These are phyloP conservation scores for Cyrtorhinus lividipennis DNA, from an alignment of 1,140 invertebrate species.

Conservation along the genomic window DNA sequence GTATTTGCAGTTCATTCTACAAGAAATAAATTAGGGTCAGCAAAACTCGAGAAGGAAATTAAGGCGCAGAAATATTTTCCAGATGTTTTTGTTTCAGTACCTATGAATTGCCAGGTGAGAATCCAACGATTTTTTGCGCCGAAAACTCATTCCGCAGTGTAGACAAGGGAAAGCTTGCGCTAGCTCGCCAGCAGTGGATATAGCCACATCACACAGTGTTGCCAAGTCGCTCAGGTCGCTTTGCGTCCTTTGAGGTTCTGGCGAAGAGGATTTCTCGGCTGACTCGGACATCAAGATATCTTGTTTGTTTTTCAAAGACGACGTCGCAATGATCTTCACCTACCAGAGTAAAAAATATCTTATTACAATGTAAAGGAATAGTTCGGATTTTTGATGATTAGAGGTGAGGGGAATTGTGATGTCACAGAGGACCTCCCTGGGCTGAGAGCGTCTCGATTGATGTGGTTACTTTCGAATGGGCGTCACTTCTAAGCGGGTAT, in stretches of 20 bases:
- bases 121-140: slow-evolving; percentile 19
- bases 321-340: slow-evolving; percentile 19
- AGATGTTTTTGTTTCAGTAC: no score
- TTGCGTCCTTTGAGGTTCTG: slow-evolving; percentile 15
- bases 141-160: slow-evolving; percentile 22
- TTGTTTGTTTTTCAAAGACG: slow-evolving; percentile 16
- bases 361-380: no score
- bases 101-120: slow-evolving; percentile 17
- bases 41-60: no score
- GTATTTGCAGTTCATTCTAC: slow-evolving; percentile 20
- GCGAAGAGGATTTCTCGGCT: not conserved
- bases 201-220: slow-evolving; percentile 24
- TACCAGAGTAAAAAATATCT: no score
- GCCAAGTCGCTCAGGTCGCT: slow-evolving; percentile 23
- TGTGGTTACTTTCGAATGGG: no score
- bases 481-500: no score
- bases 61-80: no score
- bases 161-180: slow-evolving; percentile 19
- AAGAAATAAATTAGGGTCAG: no score
- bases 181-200: slow-evolving; percentile 21
- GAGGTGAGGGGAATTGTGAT: no score
- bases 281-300: not conserved
- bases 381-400: no score
- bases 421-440: no score
- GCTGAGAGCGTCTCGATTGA: no score